A percentile compares a stretch with the other conserved stretches of the same genome.
Conservation (phyloP, 2,888 invertebrate species). For the Scaeva pyrastri region DNA sequence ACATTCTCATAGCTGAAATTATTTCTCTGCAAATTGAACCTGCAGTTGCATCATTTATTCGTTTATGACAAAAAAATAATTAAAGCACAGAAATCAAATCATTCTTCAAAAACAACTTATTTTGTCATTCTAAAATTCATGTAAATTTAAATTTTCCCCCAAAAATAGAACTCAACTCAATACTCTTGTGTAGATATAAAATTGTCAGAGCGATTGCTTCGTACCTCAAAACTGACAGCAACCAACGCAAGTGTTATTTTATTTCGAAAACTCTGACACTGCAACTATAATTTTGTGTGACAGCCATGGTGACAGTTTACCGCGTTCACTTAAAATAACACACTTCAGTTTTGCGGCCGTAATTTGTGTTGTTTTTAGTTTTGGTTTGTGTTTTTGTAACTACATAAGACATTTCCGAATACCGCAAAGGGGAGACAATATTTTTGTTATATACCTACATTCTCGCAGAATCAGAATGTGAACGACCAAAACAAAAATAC, state of each 20-base stretch:
- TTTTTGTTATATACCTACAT: conserved; percentile 4
- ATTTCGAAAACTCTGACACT: conserved; percentile 33
- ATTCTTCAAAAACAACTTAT: neutral
- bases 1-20: too few relatives aligned
- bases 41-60: neutral
- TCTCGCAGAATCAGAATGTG: too few relatives aligned
- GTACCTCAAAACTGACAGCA: conserved; percentile 25
- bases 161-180: conserved; percentile 24
- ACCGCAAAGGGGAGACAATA: neutral
- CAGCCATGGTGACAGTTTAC: conserved; percentile 51
- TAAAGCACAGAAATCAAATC: neutral
- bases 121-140: neutral
- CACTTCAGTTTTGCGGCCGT: conserved; percentile 4
- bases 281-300: conserved; percentile 41
- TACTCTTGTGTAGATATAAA: neutral
- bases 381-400: neutral
- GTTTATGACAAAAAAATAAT: neutral
- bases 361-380: conserved; percentile 7
- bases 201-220: neutral
- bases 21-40: too few relatives aligned
- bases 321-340: conserved; percentile 25
- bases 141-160: neutral
- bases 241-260: conserved; percentile 22
- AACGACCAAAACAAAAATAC: neutral
- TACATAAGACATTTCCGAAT: conserved; percentile 10